Evolutionary conservation across 2,888 invertebrate genomes (phyloP), one percentile per base, ranked within the genome.

Genomic region (Himalopsyche tibetana): DNA sequence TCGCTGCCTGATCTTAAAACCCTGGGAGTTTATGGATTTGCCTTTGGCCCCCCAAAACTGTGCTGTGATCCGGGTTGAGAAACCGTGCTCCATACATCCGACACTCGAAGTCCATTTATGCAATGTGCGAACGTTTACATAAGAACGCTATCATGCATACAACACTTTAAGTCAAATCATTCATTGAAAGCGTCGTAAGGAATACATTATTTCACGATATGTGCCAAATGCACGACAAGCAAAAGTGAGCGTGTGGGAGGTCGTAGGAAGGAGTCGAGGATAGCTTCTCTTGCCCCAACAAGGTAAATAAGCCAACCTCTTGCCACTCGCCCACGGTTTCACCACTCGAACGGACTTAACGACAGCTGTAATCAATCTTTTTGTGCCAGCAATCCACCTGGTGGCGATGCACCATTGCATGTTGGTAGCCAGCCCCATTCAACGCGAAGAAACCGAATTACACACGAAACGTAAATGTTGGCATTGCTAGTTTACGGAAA

Each of bases 231-330:
- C 63, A 63, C 63, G 63, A 63, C 63, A 63, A 2, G 63, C 19
- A 28, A 63, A 11, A 63, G 56, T 56, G 56, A 8, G 69, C 19
- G 69, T 40, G 83, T 40, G 74, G 83, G 74, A 40, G 83, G 51
- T 42, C 55, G 80, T 82, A 63, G 63, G 63, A 63, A 63, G 63
- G 11, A 63, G 63, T 63, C 19, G 63, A 63, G 63, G 63, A 63
- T n/a, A n/a, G 63, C 56, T 85, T 56, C 82, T 82, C 85, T 56
- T 81, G 85, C 42, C 85, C 85, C 81, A 85, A 85, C 85, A 85
- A 45, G 85, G 85, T 81, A 85, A 85, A 85, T 85, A 85, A 56
- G 55, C 56, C 82, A 84, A 80, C 80, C 80, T 45, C n/a, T 19
- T 38, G 69, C 63, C 38, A 17, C 36, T 28, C 81, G 51, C 85